phyloP scores from a whole-genome alignment of 1,140 invertebrate species.

The Arctopsyche grandis region DNA sequence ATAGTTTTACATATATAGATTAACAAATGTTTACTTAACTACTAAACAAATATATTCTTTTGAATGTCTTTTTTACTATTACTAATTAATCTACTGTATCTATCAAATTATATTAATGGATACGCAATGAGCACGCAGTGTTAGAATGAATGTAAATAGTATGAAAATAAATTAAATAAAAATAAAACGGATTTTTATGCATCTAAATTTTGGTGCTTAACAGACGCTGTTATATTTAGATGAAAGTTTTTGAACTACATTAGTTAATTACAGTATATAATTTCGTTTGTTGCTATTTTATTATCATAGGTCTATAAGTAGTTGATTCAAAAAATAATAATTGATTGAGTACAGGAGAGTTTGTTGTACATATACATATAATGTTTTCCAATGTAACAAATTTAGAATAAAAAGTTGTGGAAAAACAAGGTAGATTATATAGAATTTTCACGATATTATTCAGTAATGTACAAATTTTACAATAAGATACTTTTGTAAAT shows the following conservation, averaged over 20 bases:
- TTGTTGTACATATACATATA: background rate
- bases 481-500: background rate
- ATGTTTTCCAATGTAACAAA: too few species aligned
- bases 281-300: conserved; percentile 16
- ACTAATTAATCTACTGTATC: background rate
- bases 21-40: background rate
- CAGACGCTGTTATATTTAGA: conserved; percentile 13
- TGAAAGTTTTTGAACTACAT: conserved; percentile 13
- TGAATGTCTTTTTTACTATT: conserved; percentile 27
- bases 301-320: background rate
- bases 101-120: background rate
- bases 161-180: conserved; percentile 34
- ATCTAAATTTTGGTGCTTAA: conserved; percentile 32
- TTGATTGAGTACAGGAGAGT: background rate
- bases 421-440: too few species aligned
- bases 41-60: background rate
- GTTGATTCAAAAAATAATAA: background rate
- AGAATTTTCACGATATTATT: background rate
- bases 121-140: conserved; percentile 32
- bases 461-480: background rate
- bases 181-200: conserved; percentile 15
- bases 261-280: background rate
- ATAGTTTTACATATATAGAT: conserved; percentile 15
- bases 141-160: conserved; percentile 42
- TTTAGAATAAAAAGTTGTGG: too few species aligned